Evolutionary conservation across 2,888 invertebrate genomes (phyloP).

Genomic region (Protonemura montana): DNA sequence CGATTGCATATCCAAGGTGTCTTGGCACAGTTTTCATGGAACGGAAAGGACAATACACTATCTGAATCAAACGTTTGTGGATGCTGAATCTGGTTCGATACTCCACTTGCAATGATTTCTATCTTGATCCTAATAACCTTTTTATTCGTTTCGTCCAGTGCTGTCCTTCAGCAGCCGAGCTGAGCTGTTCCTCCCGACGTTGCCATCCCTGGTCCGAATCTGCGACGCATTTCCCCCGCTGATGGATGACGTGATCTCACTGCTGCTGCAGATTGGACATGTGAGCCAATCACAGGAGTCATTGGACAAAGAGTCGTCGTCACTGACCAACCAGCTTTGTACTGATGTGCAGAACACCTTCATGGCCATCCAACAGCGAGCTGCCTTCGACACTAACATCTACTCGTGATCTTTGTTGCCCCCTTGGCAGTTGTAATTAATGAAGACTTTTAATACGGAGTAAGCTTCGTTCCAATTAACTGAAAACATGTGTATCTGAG

Average conservation of each 20-base stretch:
- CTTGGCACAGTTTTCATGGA: too few species aligned
- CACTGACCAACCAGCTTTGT: conserved; percentile 55
- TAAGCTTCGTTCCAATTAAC: conserved; percentile 52
- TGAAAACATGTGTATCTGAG: too few species aligned
- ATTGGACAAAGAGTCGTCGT: conserved; percentile 56
- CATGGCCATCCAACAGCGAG: conserved; percentile 57
- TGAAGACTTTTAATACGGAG: background rate
- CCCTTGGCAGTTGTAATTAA: background rate
- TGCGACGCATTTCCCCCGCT: conserved; percentile 92
- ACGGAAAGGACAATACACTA: too few species aligned
- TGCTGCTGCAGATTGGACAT: conserved; percentile 85
- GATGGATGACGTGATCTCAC: conserved; percentile 84
- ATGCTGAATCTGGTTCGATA: background rate
- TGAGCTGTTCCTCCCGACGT: conserved; percentile 81
- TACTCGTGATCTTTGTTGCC: conserved; percentile 1
- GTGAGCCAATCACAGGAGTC: conserved; percentile 86
- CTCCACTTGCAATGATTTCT: conserved; percentile 19
- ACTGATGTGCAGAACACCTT: conserved; percentile 59
- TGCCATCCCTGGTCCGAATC: conserved; percentile 86
- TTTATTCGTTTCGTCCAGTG: too few species aligned
- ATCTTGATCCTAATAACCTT: conserved; percentile 20
- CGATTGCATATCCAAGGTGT: too few species aligned
- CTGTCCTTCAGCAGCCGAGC: conserved; percentile 81
- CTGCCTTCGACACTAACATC: conserved; percentile 51
- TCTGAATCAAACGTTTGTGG: too few species aligned